A percentile compares a stretch with the other conserved stretches of the same genome.
Conservation (phyloP, 2,797 vertebrate genomes). For the Sebastes trivittatus region DNA sequence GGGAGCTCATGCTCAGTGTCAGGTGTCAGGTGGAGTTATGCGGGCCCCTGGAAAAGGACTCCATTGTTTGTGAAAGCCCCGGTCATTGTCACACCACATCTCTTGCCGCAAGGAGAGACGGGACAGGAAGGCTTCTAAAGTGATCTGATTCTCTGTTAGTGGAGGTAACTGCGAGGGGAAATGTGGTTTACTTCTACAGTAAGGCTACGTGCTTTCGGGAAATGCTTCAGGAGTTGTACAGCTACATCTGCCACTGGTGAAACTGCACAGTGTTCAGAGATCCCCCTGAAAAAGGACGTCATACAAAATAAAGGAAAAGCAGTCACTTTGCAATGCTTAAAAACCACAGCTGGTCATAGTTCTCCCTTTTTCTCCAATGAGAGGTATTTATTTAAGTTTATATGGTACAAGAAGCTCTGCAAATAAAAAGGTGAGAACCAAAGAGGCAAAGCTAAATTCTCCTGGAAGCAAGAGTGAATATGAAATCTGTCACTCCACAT, state of each 20-base stretch:
- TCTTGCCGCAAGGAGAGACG: slow-evolving; percentile 68
- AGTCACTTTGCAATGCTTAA: background rate
- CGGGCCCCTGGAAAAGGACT: slow-evolving; percentile 48
- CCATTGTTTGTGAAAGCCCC: slow-evolving; percentile 76
- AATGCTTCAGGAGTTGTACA: background rate
- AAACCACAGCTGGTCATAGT: background rate
- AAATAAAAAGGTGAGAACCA: slow-evolving; percentile 4
- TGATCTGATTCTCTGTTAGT: slow-evolving; percentile 67
- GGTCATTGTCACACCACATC: slow-evolving; percentile 73
- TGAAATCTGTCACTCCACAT: slow-evolving; percentile 44
- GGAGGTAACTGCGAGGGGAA: slow-evolving; percentile 45
- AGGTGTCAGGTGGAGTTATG: slow-evolving; percentile 80
- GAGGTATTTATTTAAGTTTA: background rate
- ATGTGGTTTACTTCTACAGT: slow-evolving; percentile 40
- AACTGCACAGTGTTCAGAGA: background rate
- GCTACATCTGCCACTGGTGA: slow-evolving; percentile 9
- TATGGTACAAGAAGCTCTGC: background rate
- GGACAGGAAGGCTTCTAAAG: slow-evolving; percentile 63
- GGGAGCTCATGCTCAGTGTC: slow-evolving; percentile 75
- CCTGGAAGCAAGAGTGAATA: slow-evolving; percentile 37
- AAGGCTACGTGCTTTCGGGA: slow-evolving; percentile 9
- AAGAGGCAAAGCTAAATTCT: background rate
- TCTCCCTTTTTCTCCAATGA: background rate
- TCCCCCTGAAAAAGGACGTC: background rate
- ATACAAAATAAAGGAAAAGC: background rate